These are phyloP conservation scores for Chromoteleia sp. DNA, from an alignment of 2,888 invertebrate genomes.

Conservation along the genomic window DNA sequence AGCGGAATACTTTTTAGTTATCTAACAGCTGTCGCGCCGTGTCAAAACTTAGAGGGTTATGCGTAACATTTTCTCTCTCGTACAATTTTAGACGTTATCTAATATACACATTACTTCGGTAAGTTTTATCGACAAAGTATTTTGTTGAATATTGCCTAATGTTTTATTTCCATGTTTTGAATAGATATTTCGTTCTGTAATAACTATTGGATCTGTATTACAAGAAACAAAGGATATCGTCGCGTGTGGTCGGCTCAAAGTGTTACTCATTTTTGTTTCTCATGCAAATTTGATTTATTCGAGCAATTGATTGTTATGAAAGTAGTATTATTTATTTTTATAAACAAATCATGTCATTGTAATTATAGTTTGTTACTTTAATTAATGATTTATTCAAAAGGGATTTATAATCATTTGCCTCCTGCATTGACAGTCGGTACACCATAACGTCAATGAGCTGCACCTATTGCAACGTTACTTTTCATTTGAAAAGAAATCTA, in stretches of 20 bases:
- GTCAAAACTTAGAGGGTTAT: constrained; percentile 79
- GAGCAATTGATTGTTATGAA: neutral
- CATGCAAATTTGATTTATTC: neutral
- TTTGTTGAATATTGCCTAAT: neutral
- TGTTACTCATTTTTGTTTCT: neutral
- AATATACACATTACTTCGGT: neutral
- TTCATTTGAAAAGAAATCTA: too few relatives aligned
- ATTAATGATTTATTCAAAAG: neutral
- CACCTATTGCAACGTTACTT: too few relatives aligned
- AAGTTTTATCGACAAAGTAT: neutral
- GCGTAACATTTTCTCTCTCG: constrained; percentile 11
- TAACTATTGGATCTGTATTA: neutral
- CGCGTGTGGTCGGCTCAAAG: neutral
- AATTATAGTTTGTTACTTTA: neutral
- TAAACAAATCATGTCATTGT: neutral
- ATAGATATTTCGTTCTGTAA: neutral
- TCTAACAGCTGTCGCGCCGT: constrained; percentile 79
- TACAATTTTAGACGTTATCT: neutral
- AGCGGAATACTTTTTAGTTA: constrained; percentile 43
- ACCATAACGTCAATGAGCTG: neutral
- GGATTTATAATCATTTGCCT: neutral
- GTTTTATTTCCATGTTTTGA: neutral
- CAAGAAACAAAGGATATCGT: neutral
- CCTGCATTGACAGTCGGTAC: neutral
- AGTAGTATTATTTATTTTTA: neutral